Evolutionary conservation across 2,888 invertebrate genomes (phyloP).

Genomic region (Notodonta ziczac): DNA sequence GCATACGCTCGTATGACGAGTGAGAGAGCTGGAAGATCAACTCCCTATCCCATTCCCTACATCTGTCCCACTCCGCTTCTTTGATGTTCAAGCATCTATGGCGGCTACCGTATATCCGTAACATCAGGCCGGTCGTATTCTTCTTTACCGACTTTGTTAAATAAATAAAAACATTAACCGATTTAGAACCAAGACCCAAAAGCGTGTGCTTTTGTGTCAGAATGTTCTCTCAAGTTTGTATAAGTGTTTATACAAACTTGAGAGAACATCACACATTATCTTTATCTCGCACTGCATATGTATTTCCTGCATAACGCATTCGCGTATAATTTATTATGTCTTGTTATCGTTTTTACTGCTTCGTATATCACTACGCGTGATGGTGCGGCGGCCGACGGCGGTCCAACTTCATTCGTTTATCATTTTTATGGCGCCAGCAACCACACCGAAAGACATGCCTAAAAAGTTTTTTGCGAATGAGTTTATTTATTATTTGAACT

Average conservation of each 20-base stretch:
- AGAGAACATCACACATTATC: slow-evolving; percentile 27
- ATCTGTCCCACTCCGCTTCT: too few species aligned
- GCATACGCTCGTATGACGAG: too few species aligned
- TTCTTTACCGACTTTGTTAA: too few species aligned
- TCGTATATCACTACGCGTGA: slow-evolving; percentile 41
- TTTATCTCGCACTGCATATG: slow-evolving; percentile 32
- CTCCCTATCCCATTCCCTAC: too few species aligned
- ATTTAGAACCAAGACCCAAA: background rate
- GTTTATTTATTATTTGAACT: slow-evolving; percentile 11
- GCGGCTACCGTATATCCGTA: too few species aligned
- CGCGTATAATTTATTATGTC: slow-evolving; percentile 38
- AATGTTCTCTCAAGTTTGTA: too few species aligned
- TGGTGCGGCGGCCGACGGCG: slow-evolving; percentile 12
- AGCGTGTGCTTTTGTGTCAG: too few species aligned
- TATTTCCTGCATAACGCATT: slow-evolving; percentile 30
- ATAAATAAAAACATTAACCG: background rate
- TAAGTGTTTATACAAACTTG: slow-evolving; percentile 9
- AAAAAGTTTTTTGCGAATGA: slow-evolving; percentile 20
- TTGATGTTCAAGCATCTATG: too few species aligned
- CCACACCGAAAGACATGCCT: slow-evolving; percentile 26
- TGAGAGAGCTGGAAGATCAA: too few species aligned
- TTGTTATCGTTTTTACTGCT: slow-evolving; percentile 35
- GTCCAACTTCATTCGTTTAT: slow-evolving; percentile 41
- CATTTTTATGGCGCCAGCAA: slow-evolving; percentile 40
- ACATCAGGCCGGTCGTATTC: too few species aligned